Conservation (phyloP, 2,888 invertebrate genomes). For the Mystacides longicornis region DNA sequence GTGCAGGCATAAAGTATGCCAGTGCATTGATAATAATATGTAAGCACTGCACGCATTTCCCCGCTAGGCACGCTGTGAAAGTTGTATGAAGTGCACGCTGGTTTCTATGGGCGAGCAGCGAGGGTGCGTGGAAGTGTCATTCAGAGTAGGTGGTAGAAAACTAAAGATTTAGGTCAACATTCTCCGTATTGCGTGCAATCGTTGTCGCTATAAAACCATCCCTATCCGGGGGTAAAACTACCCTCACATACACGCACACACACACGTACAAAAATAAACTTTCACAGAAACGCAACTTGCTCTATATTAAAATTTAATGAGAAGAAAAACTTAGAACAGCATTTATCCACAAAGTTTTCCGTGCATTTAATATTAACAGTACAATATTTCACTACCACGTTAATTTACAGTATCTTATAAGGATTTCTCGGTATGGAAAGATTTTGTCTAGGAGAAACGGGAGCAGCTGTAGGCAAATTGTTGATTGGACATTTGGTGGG, state of each 20-base stretch:
- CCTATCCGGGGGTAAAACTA: too few species aligned
- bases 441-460: slow-evolving; percentile 96
- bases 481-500: slow-evolving; percentile 96
- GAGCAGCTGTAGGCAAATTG: slow-evolving; percentile 93
- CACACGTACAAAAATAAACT: too few species aligned
- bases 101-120: background rate
- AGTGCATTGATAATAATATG: too few species aligned
- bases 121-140: slow-evolving; percentile 1
- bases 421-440: slow-evolving; percentile 98
- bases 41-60: background rate
- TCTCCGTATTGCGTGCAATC: slow-evolving; percentile 1
- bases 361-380: too few species aligned
- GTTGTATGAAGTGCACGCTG: slow-evolving; percentile 2
- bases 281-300: too few species aligned
- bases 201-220: background rate
- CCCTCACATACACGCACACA: too few species aligned
- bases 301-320: too few species aligned
- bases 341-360: too few species aligned
- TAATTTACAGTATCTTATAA: slow-evolving; percentile 91
- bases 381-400: slow-evolving; percentile 93
- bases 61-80: background rate
- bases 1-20: too few species aligned
- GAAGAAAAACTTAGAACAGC: too few species aligned
- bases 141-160: background rate
- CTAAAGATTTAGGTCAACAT: slow-evolving; percentile 3